Base-by-base conservation (phyloP, 2,888 invertebrate genomes). In the Oscheius onirici region DNA sequence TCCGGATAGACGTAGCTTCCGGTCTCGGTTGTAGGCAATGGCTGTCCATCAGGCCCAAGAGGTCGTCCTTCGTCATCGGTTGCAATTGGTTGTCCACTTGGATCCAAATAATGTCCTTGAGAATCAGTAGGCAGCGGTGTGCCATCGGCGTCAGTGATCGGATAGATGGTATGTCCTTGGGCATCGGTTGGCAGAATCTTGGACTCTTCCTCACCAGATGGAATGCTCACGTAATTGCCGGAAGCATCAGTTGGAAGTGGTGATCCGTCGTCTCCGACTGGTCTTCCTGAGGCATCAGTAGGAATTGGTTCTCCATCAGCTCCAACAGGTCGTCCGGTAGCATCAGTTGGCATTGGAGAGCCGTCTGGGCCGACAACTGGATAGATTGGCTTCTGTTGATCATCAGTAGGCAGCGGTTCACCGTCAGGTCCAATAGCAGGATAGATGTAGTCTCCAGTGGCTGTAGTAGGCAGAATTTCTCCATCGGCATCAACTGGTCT, bases 1-100 rank as follows among this genome's bases (percentile, higher is more conserved):
- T 77, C 65, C 10, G 71, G 70, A 11, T 49, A 65, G 43, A 77
- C 70, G 40, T 69, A 69, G 44, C 68, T 74, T 51, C 80, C 80
- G 34, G 51, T 13, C 15, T 49, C 54, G 52, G 82, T 82, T n/a
- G 83, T 83, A 17, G 81, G 81, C 41, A 82, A 68, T 10, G 70
- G 74, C 15, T 43, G 65, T 46, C 75, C 74, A 28, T 74, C 73
- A 20, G 15, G 54, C 8, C 67, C 66, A n/a, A 79, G 60, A 40
- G 74, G 73, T 26, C 46, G 71, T 17, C 84, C 84, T 6, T 40
- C 49, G 10, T 66, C 71, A 57, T 83, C 81, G 3, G 74, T 78
- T 20, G 82, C 49, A 5, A 72, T 40, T n/a, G 72, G 40, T 41
- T 63, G 46, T 43, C 78, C 79, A 26, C 78, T 75, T 26, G 68